Percentiles rank a stretch among this genome's conserved stretches.
phyloP scores from a whole-genome alignment of 2,888 invertebrate species.

The Tricholauxania praeusta region DNA sequence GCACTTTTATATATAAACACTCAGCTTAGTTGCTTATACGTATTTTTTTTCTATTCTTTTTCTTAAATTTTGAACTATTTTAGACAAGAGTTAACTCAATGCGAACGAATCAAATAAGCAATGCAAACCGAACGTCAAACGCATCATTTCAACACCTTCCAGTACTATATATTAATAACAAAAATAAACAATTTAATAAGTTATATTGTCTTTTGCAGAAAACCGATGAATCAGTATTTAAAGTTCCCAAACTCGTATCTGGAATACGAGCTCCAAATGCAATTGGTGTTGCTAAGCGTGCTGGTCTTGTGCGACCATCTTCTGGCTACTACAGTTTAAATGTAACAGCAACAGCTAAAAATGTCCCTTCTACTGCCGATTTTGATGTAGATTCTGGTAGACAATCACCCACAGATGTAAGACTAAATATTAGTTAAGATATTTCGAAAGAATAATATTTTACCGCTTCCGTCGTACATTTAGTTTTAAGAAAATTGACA shows the following conservation, averaged over 20 bases:
- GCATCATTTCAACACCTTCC: slow-evolving; percentile 13
- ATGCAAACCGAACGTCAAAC: slow-evolving; percentile 1
- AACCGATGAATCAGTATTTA: slow-evolving; percentile 58
- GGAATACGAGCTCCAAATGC: slow-evolving; percentile 58
- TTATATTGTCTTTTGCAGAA: slow-evolving; percentile 45
- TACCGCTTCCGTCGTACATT: neutral
- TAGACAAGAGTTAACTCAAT: slow-evolving; percentile 43
- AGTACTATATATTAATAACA: neutral
- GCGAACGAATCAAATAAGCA: slow-evolving; percentile 42
- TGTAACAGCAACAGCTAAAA: slow-evolving; percentile 48
- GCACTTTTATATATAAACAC: too few species aligned
- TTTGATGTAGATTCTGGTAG: slow-evolving; percentile 59
- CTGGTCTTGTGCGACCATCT: slow-evolving; percentile 63
- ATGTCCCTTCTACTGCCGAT: slow-evolving; percentile 47
- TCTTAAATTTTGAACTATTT: neutral
- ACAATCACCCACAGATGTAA: slow-evolving; percentile 61
- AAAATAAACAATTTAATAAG: slow-evolving; percentile 7
- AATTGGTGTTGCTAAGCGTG: slow-evolving; percentile 53
- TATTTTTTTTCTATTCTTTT: too few species aligned
- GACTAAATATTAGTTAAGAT: slow-evolving; percentile 11
- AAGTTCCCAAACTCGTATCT: slow-evolving; percentile 61
- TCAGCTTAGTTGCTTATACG: too few species aligned
- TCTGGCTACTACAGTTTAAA: slow-evolving; percentile 65
- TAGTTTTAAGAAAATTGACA: too few species aligned
- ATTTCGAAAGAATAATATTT: neutral